Percentiles rank a stretch among this genome's conserved stretches.
These are phyloP conservation scores for Tetranychus truncatus DNA, from an alignment of 2,888 invertebrate genomes.

Conservation along the genomic window DNA sequence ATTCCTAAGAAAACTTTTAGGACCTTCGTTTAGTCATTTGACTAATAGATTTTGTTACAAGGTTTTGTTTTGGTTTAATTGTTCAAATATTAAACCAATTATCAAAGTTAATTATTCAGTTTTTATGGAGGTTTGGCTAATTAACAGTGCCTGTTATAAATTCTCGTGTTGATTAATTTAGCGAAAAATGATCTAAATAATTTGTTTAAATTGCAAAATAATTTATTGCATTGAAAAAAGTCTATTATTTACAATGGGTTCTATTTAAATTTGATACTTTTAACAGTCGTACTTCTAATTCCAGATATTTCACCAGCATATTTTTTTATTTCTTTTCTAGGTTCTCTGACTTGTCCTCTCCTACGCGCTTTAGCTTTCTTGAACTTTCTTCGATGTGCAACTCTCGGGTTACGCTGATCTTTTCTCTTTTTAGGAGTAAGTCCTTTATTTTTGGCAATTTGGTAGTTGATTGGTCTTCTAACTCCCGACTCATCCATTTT, in stretches of 20 bases:
- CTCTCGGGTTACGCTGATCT: conserved; percentile 78
- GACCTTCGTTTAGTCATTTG: too few relatives aligned
- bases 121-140: too few relatives aligned
- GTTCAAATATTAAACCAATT: too few relatives aligned
- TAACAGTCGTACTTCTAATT: conserved; percentile 69
- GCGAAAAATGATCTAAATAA: too few relatives aligned
- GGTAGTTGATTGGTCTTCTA: conserved; percentile 28
- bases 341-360: conserved; percentile 72
- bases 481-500: conserved; percentile 25
- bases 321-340: conserved; percentile 54
- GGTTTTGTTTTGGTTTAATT: too few relatives aligned
- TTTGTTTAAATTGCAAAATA: too few relatives aligned
- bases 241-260: background rate
- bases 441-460: conserved; percentile 86
- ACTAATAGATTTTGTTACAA: too few relatives aligned
- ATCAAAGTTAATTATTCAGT: too few relatives aligned
- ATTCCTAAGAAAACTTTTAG: too few relatives aligned
- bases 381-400: conserved; percentile 79
- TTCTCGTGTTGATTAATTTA: too few relatives aligned
- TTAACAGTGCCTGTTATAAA: too few relatives aligned
- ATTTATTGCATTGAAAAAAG: too few relatives aligned
- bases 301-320: conserved; percentile 87
- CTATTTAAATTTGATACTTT: conserved; percentile 58
- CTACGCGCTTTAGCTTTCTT: conserved; percentile 75
- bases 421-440: conserved; percentile 75